Evolutionary conservation across 2,888 invertebrate genomes (phyloP), one percentile per base, ranked within the genome.

Genomic region (Hofmannophila pseudospretella): DNA sequence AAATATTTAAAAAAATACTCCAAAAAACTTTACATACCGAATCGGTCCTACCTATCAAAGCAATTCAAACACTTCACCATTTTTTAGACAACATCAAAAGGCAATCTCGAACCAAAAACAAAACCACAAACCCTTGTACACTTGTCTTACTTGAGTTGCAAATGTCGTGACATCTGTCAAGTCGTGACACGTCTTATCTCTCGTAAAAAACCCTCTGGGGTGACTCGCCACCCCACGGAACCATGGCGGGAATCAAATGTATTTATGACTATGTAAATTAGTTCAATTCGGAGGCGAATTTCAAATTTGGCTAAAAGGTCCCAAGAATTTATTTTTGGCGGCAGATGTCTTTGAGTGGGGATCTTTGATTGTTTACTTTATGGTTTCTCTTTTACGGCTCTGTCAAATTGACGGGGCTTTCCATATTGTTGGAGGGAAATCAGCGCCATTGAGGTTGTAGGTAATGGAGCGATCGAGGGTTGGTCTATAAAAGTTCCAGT

Each of bases 241-340:
- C 30, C 26, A 58, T 22, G 32, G 12, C 14, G 45, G 57, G 67
- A 70, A 67, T 69, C 71, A 72, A 82, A 82, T 77, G 76, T 84
- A 84, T 86, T 86, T 86, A 86, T 84, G 80, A 85, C 80, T 84
- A 82, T 81, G 85, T 80, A 85, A 81, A 85, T 84, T 82, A 77
- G 54, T 52, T 52, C 72, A 68, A 77, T 74, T 75, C 34, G 64
- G 54, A 47, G 43, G 42, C 52, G 51, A 71, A 72, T 70, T 73
- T 67, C 55, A 44, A 58, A 67, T 70, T 68, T 69, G 54, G 51
- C 67, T 67, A 61, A 67, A 64, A 67, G 65, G 67, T 49, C 53
- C 49, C 51, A 46, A 47, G 53, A 61, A 62, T 57, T 66, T 63
- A 58, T 59, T 68, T 65, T 49, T 42, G 41, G 62, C 58, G 51